Evolutionary conservation across 2,888 invertebrate genomes (phyloP).

Genomic region (Silvanus unidentatus): DNA sequence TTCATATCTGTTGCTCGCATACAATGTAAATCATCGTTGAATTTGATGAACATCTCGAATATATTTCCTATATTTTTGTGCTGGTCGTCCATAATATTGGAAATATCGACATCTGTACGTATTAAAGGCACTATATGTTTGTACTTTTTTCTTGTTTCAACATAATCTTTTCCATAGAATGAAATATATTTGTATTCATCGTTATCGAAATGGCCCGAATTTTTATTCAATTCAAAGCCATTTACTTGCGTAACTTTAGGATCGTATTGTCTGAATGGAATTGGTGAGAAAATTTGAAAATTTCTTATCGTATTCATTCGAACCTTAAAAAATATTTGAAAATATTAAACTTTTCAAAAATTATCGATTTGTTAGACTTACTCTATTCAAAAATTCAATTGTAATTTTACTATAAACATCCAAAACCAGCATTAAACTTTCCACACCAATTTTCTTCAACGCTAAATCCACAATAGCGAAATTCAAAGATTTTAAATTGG

Average conservation of each 20-base stretch:
- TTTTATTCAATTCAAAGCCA: slow-evolving; percentile 63
- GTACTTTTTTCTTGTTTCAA: slow-evolving; percentile 56
- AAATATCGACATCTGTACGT: slow-evolving; percentile 60
- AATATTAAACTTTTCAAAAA: slow-evolving; percentile 21
- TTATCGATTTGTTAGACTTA: slow-evolving; percentile 34
- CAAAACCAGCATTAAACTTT: slow-evolving; percentile 65
- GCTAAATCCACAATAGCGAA: slow-evolving; percentile 64
- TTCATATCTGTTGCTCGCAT: slow-evolving; percentile 78
- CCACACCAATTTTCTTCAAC: slow-evolving; percentile 62
- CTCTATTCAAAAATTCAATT: slow-evolving; percentile 84
- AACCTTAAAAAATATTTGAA: slow-evolving; percentile 52
- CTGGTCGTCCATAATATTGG: slow-evolving; percentile 46
- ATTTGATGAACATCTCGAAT: slow-evolving; percentile 65
- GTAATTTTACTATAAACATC: slow-evolving; percentile 65
- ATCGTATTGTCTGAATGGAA: slow-evolving; percentile 84
- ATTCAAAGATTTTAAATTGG: slow-evolving; percentile 44
- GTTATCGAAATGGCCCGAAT: slow-evolving; percentile 72
- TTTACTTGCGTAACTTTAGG: slow-evolving; percentile 52
- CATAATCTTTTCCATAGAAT: slow-evolving; percentile 80
- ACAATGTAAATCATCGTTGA: slow-evolving; percentile 59
- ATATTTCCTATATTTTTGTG: slow-evolving; percentile 50
- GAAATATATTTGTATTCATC: slow-evolving; percentile 67
- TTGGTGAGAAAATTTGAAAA: slow-evolving; percentile 86
- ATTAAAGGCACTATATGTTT: slow-evolving; percentile 56
- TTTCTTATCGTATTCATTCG: slow-evolving; percentile 91